phyloP scores from a whole-genome alignment of 2,113 vertebrate species.

The Notechis scutatus region DNA sequence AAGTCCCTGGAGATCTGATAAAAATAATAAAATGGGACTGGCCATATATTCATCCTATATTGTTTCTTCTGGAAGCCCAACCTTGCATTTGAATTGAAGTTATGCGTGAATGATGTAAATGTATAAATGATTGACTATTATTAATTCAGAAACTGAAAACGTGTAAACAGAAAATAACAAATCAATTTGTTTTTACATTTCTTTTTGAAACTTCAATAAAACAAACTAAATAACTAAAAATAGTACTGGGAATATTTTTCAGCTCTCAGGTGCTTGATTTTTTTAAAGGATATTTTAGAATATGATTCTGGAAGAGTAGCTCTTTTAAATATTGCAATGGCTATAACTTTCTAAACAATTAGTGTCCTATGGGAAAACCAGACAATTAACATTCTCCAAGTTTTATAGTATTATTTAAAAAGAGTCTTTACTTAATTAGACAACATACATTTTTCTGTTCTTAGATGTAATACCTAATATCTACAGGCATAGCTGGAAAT shows the following conservation, averaged over 20 bases:
- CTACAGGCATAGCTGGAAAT: background rate
- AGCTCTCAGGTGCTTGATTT: too few species aligned
- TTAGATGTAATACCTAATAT: background rate
- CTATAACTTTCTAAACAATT: background rate
- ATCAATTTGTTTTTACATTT: background rate
- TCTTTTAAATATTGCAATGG: background rate
- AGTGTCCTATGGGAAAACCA: background rate
- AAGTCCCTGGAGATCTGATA: background rate
- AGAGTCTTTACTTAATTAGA: background rate
- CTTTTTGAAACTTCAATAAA: background rate
- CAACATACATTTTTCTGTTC: background rate
- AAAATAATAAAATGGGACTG: background rate
- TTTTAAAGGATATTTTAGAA: background rate
- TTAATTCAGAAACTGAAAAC: background rate
- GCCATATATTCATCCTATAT: background rate
- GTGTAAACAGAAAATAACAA: background rate
- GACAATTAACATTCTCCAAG: background rate
- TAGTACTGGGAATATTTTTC: background rate
- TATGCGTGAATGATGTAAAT: background rate
- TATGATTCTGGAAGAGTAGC: background rate
- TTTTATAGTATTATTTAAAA: background rate
- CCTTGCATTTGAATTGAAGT: background rate
- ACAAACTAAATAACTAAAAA: background rate
- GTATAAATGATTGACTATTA: background rate
- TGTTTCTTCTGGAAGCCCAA: background rate